These are phyloP conservation scores for Gortyna flavago DNA, from an alignment of 2,888 invertebrate genomes.

Conservation along the genomic window DNA sequence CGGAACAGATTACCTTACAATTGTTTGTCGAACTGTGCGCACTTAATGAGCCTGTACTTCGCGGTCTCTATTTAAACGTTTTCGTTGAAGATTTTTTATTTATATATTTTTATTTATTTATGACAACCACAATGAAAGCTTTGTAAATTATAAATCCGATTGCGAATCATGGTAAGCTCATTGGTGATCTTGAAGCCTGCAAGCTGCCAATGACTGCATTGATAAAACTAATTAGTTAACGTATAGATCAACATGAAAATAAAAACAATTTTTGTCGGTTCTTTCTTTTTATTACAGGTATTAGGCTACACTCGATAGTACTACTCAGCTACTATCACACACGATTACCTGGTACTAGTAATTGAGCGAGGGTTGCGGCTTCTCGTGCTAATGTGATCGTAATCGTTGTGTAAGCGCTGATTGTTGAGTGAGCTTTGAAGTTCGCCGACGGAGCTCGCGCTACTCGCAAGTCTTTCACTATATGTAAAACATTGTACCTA, in stretches of 20 bases:
- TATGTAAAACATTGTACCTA: neutral
- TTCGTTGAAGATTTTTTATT: constrained; percentile 14
- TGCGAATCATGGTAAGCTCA: neutral
- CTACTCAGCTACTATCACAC: constrained; percentile 21
- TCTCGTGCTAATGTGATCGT: constrained; percentile 3
- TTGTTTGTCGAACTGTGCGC: constrained; percentile 54
- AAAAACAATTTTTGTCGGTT: constrained; percentile 17
- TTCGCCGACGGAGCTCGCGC: constrained; percentile 6
- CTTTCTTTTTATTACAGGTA: constrained; percentile 33
- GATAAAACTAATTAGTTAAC: constrained; percentile 6
- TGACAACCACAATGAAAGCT: neutral
- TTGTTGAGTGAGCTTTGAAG: constrained; percentile 38
- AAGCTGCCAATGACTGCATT: neutral
- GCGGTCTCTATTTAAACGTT: constrained; percentile 57
- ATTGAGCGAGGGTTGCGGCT: constrained; percentile 4
- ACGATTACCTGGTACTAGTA: constrained; percentile 26
- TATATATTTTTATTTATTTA: too few relatives aligned
- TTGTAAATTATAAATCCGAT: neutral
- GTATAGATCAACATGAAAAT: constrained; percentile 20
- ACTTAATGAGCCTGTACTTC: constrained; percentile 62
- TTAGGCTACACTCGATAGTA: neutral
- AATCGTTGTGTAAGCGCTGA: constrained; percentile 17
- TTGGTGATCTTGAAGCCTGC: neutral
- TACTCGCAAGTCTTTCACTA: neutral
- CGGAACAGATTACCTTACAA: constrained; percentile 62